Base-by-base conservation (phyloP, 2,113 vertebrate genomes). In the Crocuta crocuta region DNA sequence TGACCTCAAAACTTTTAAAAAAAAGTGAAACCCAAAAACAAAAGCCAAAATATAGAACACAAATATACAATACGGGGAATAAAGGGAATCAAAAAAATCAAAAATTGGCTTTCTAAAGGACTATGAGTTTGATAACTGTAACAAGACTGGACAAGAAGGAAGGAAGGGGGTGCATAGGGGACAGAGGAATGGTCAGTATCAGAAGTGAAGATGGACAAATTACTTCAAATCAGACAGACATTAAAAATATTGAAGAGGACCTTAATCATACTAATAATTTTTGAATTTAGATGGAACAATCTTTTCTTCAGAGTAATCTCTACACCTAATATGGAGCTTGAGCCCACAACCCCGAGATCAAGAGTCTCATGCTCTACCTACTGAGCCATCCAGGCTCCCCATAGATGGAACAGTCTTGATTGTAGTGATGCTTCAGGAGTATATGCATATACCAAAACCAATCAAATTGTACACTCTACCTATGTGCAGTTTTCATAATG, bases 11-110 rank as follows among this genome's bases (percentile, higher is more conserved):
- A 63, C 39, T 81, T 31, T 9, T n/a, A 58, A 82, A 79, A 35
- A 33, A 39, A 78, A 33, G 50, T 91, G 58, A 97, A 95, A 63
- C 66, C 33, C 61, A 45, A 45, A 93, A 94, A 63, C 53, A 74
- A 96, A 92, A 95, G 45, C 33, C 48, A 61, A 74, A 53, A 82
- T 91, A 26, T 33, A 86, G 45, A 73, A 88, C 35, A 86, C 35
- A 91, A 87, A 89, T 79, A 48, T 70, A 68, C 1, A 31, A 66
- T 78, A 28, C 45, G 6, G 11, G 10, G 13, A 76, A 28, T 79
- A 45, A 68, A 89, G 35, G 28, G 23, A 82, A 92, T 33, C 48
- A 83, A 63, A 10, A 78, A 93, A 94, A 73, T 86, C 4, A 31
- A 85, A 71, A 58, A 33, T 7, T 82, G 2, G 2, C 81, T 86